phyloP scores from a whole-genome alignment of 1,140 invertebrate species.

The Nylanderia fulva region DNA sequence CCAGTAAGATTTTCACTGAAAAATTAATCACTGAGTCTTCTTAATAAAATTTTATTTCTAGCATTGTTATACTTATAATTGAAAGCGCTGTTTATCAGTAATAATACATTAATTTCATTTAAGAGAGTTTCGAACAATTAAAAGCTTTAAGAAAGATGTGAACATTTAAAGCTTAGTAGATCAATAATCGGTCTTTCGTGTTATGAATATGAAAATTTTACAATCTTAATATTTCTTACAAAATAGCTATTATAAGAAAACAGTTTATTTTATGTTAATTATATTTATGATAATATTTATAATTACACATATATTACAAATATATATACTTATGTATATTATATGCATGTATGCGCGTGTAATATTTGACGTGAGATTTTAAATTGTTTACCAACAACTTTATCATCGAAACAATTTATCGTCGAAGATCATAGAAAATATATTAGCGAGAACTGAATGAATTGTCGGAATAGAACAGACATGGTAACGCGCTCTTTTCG shows the following conservation, averaged over 20 bases:
- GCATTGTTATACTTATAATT: no score
- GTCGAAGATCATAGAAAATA: not conserved
- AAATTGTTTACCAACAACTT: not conserved
- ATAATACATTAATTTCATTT: no score
- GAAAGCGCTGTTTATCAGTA: no score
- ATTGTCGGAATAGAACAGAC: not conserved
- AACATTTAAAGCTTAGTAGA: not conserved
- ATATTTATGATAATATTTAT: constrained; percentile 3
- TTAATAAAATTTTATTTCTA: no score
- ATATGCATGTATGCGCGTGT: no score
- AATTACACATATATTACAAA: no score
- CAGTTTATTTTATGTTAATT: no score
- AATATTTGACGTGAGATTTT: not conserved
- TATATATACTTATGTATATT: no score
- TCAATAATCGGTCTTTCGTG: not conserved
- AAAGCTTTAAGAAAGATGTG: no score
- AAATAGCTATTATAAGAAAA: constrained; percentile 1
- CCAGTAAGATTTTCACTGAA: no score
- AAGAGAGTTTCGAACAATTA: no score
- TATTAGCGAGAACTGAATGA: not conserved
- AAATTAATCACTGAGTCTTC: no score
- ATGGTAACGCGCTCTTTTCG: not conserved
- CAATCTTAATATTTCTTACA: not conserved
- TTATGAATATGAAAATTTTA: not conserved
- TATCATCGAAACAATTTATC: not conserved